Base-by-base conservation (phyloP, 35 echinoderm and acorn worm species). In the Acanthaster planci region DNA sequence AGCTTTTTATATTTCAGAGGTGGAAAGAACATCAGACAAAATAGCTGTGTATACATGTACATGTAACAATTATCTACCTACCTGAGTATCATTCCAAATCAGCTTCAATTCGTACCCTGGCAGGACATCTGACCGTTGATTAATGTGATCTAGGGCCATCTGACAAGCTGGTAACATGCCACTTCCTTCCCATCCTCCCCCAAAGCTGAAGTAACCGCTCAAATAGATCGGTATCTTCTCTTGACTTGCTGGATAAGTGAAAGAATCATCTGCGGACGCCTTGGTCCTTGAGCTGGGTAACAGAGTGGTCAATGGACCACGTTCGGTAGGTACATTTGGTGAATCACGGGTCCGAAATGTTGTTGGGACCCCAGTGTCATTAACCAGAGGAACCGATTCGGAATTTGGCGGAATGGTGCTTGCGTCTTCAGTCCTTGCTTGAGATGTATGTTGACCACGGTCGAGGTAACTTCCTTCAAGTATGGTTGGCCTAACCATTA, bases 81-180 rank as follows among this genome's bases (percentile, higher is more conserved):
- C 89, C 82, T 85, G 82, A 18, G 89, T 86, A 77, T 91, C 82
- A 37, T 91, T 91, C 89, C 89, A 91, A 22, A 91, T 72, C 77
- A 91, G 79, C 37, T 55, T 51, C 1, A 91, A 78, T 7, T 86
- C 89, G 39, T 91, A 91, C 35, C 60, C 54, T 17, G 76, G 17
- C 0, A 91, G 78, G 9, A 91, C 55, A 77, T 91, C 84, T 0
- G 34, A 6, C n/a, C 77, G 38, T 3, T 52, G 54, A 40, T 91
- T 91, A 38, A 91, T 82, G 77, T 91, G 89, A 10, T 91, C 89
- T 14, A 91, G 55, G 5, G 89, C 89, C 84, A 91, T 76, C 23
- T 91, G 82, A 7, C 77, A 51, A 0, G 89, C 89, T 1, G 89
- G 89, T 21, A 91, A 50, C 60, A 91, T 21, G 4, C 89, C 89